phyloP scores from a whole-genome alignment of 1,140 invertebrate genomes.

The Heliconius congener region DNA sequence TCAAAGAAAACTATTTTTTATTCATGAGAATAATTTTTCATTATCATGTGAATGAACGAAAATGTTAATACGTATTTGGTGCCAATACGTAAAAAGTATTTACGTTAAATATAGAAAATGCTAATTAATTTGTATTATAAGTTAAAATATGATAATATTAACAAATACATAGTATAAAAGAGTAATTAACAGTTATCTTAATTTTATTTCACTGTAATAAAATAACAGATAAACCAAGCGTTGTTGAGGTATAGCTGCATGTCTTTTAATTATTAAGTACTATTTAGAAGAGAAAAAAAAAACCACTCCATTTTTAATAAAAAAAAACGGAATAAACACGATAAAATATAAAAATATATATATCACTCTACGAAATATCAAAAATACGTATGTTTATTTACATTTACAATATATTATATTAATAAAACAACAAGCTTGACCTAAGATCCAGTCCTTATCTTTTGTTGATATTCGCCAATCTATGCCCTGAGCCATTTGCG shows the following conservation, averaged over 20 bases:
- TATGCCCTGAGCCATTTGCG: conserved; percentile 71
- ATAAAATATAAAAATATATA: neutral
- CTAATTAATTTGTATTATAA: neutral
- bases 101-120: neutral
- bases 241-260: too few relatives aligned
- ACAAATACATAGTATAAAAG: neutral
- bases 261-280: too few relatives aligned
- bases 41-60: too few relatives aligned
- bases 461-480: conserved; percentile 70
- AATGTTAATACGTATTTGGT: too few relatives aligned
- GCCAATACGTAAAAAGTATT: too few relatives aligned
- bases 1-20: neutral
- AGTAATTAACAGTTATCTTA: neutral
- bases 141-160: neutral
- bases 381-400: conserved; percentile 27
- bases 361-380: neutral
- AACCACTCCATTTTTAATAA: neutral
- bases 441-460: conserved; percentile 61
- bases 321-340: neutral
- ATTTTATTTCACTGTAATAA: neutral
- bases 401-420: conserved; percentile 14
- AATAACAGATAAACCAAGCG: too few relatives aligned
- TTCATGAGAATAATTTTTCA: too few relatives aligned
- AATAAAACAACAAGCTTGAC: conserved; percentile 64
- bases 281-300: neutral